A percentile compares a stretch with the other conserved stretches of the same genome.
These are phyloP conservation scores for Bradypus variegatus DNA, from an alignment of 2,797 vertebrate species.

Conservation along the genomic window DNA sequence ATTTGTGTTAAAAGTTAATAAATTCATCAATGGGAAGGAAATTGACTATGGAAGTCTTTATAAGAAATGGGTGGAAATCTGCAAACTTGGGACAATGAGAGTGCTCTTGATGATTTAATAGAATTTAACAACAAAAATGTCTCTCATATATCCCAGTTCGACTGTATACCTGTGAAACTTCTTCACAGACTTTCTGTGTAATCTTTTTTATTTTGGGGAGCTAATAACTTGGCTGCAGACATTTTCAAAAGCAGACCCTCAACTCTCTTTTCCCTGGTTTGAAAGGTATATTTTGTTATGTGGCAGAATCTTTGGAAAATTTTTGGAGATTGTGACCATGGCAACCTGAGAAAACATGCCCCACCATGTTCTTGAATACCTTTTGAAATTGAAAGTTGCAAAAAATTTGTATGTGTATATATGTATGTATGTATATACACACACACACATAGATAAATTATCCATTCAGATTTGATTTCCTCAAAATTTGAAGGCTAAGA, in stretches of 20 bases:
- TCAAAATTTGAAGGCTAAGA: conserved; percentile 33
- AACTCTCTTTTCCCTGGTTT: neutral
- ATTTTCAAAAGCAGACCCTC: neutral
- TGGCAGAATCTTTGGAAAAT: conserved; percentile 23
- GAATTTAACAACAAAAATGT: neutral
- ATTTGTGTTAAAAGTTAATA: conserved; percentile 10
- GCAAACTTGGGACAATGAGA: neutral
- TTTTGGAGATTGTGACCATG: conserved; percentile 22
- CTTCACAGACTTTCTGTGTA: neutral
- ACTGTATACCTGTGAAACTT: neutral
- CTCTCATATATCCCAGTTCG: neutral
- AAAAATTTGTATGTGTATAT: neutral
- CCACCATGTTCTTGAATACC: conserved; percentile 18
- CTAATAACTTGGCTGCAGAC: conserved; percentile 21
- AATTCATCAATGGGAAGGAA: conserved; percentile 17
- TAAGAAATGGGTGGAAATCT: neutral
- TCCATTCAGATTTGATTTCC: conserved; percentile 13
- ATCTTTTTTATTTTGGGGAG: neutral
- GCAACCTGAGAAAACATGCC: neutral
- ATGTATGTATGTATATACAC: too few relatives aligned
- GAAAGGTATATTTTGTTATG: conserved; percentile 13
- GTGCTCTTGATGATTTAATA: neutral
- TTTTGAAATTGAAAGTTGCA: conserved; percentile 25
- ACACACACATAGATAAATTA: neutral
- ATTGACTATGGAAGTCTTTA: neutral